Evolutionary conservation across 1,140 invertebrate species (phyloP).

Genomic region (Lordiphosa clarofinis): DNA sequence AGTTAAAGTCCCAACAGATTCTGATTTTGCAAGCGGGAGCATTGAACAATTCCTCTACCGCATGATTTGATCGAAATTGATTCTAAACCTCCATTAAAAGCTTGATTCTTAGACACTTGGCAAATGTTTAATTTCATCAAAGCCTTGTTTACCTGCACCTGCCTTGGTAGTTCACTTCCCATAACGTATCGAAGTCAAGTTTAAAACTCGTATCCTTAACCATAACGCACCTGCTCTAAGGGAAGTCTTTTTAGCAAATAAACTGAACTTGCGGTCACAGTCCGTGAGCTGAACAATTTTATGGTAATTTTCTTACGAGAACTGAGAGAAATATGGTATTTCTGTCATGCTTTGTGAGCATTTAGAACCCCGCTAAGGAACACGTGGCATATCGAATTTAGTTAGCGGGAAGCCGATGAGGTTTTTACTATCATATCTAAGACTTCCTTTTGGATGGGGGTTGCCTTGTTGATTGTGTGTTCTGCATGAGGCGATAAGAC

Average conservation of each 20-base stretch:
- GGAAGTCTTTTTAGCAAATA: background rate
- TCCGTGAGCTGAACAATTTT: constrained; percentile 65
- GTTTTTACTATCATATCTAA: constrained; percentile 33
- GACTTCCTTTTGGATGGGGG: constrained; percentile 32
- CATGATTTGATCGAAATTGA: no score
- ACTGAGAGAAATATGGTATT: constrained; percentile 21
- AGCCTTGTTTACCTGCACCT: no score
- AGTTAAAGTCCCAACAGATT: no score
- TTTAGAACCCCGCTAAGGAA: constrained; percentile 10
- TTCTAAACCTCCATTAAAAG: no score
- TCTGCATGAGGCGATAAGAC: constrained; percentile 56
- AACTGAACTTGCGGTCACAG: constrained; percentile 58
- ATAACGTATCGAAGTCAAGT: no score
- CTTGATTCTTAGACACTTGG: background rate
- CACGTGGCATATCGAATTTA: constrained; percentile 49
- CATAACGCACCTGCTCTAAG: constrained; percentile 58
- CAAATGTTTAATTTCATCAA: constrained; percentile 10
- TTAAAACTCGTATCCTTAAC: constrained; percentile 36
- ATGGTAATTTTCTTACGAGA: constrained; percentile 67
- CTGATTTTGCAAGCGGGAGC: no score
- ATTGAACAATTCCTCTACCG: no score
- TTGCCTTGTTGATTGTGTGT: constrained; percentile 40
- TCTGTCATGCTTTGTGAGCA: constrained; percentile 62
- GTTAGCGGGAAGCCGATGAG: constrained; percentile 5
- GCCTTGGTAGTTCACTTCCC: background rate